phyloP scores from a whole-genome alignment of 2,797 vertebrate genomes.

The Pelodytes ibericus region DNA sequence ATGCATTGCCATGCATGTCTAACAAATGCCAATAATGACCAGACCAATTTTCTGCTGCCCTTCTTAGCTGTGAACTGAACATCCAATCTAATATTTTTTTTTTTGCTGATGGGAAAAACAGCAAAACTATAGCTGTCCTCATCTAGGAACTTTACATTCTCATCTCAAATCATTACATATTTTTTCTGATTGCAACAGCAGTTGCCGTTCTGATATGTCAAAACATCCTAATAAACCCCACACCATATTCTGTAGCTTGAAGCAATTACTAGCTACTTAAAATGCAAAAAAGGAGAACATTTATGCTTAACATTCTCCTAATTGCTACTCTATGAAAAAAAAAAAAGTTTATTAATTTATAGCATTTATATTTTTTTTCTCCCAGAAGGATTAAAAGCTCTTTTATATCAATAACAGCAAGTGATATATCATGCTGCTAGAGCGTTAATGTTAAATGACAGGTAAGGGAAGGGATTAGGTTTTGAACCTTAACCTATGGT shows the following conservation, averaged over 20 bases:
- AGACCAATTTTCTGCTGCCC: too few species aligned
- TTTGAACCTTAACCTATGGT: not conserved
- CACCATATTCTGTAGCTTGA: constrained; percentile 16
- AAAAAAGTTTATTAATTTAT: constrained; percentile 30
- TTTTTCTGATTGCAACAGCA: constrained; percentile 2
- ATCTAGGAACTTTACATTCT: constrained; percentile 3
- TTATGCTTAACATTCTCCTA: constrained; percentile 23
- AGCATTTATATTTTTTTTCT: not conserved
- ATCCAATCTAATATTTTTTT: not conserved
- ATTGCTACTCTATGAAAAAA: constrained; percentile 18
- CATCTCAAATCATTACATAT: not conserved
- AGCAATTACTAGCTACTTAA: constrained; percentile 42
- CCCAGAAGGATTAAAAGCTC: constrained; percentile 17
- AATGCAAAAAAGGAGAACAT: constrained; percentile 32
- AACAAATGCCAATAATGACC: too few species aligned
- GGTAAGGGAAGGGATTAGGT: constrained; percentile 4
- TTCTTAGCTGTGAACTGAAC: too few species aligned
- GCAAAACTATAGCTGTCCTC: constrained; percentile 9
- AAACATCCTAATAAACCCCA: constrained; percentile 24
- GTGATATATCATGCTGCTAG: not conserved
- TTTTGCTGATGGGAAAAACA: not conserved
- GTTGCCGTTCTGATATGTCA: constrained; percentile 33
- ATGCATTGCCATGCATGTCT: too few species aligned
- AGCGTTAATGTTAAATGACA: constrained; percentile 20
- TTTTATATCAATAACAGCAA: constrained; percentile 6